These are phyloP conservation scores for Aptenodytes patagonicus DNA, from an alignment of 2,113 vertebrate species.

Conservation along the genomic window DNA sequence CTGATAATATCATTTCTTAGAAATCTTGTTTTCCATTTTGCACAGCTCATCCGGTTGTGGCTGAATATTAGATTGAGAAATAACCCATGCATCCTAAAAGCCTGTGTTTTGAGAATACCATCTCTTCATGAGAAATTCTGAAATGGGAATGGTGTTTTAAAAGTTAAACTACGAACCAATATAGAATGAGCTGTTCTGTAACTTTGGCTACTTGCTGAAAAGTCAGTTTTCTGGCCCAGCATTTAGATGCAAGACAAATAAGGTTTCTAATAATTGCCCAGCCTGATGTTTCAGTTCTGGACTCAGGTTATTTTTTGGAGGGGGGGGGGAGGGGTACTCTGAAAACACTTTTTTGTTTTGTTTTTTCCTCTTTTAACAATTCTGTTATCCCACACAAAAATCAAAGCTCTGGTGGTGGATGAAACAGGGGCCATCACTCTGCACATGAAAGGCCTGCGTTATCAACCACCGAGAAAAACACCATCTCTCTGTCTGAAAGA, in stretches of 20 bases:
- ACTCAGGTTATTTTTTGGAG: background rate
- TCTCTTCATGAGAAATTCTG: background rate
- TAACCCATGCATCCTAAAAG: background rate
- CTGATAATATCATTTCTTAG: constrained; percentile 18
- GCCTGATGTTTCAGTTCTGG: background rate
- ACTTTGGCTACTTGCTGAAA: background rate
- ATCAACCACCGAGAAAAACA: background rate
- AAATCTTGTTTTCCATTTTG: constrained; percentile 24
- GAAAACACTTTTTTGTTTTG: background rate
- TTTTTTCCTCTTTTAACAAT: background rate
- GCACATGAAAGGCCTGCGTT: background rate
- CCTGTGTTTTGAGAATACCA: background rate
- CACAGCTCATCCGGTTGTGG: background rate
- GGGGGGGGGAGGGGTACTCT: background rate
- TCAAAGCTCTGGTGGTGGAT: background rate
- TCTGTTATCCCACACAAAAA: background rate
- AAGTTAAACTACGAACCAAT: background rate
- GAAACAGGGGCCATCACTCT: background rate
- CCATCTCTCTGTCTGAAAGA: background rate
- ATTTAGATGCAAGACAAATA: background rate
- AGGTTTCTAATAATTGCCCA: background rate
- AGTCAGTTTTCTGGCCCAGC: background rate
- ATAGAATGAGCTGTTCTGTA: background rate
- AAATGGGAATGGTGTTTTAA: background rate
- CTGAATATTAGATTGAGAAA: background rate